Base-by-base conservation (phyloP, 1,140 invertebrate species). In the Drosophila nebulosa region DNA sequence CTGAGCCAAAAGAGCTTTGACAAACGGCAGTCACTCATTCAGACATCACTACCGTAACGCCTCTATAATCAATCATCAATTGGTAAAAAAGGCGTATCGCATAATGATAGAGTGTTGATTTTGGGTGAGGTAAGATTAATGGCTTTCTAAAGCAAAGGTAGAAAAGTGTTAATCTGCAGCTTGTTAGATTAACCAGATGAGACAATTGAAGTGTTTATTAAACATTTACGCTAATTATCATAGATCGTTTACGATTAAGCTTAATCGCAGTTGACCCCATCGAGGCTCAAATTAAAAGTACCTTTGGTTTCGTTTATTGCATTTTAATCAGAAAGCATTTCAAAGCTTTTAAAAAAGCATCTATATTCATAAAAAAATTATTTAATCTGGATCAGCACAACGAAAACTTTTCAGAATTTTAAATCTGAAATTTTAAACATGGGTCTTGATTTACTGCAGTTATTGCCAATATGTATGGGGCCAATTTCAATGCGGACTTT, bases 1-100 rank as follows among this genome's bases (percentile, higher is more conserved):
- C 57, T 74, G 42, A 63, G 10, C 58, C 60, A 52, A 59, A 72
- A 61, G 18, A 18, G 46, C 57, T 69, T 42, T 85, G 81, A 80
- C 80, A 84, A 84, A 84, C 77, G 65, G 51, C 64, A 55, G 64
- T 73, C 58, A 74, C 18, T 52, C 62, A 52, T 53, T 73, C 58
- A 74, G 24, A 55, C 53, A 53, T 10, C 57, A 55, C 46, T 53
- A 16, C 46, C 36, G n/a, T 12, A 50, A 74, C 58, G 74, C 14
- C 14, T 67, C 63, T 26, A 46, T 21, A 46, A 24, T 52, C 14
- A 14, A 61, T 56, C 67, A 71, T 51, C 60, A 67, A 74, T 67
- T 36, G n/a, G 18, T 30, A 50, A 55, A 22, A 32, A 52, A 42
- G 16, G 32, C 16, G 35, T 35, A 22, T 24, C 6, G 10, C 12